These are phyloP conservation scores for Dipodomys stephensi DNA, from an alignment of 2,113 vertebrate genomes.

Conservation along the genomic window DNA sequence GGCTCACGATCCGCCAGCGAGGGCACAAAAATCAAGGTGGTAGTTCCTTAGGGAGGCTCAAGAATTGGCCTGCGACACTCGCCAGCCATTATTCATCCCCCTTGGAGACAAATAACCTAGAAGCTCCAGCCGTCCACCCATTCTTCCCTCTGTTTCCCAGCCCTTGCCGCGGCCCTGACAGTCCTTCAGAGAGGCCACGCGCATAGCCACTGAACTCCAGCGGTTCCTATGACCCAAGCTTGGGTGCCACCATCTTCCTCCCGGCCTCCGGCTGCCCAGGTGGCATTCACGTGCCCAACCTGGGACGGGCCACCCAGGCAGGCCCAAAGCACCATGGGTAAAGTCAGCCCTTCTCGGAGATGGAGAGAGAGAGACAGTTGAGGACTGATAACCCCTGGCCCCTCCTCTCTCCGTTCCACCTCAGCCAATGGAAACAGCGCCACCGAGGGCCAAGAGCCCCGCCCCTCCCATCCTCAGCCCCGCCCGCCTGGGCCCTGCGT, in stretches of 20 bases:
- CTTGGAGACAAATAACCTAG: background rate
- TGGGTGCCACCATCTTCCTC: background rate
- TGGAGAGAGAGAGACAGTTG: background rate
- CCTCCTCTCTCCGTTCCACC: background rate
- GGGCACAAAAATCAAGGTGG: background rate
- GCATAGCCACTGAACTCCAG: background rate
- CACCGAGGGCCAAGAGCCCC: no score
- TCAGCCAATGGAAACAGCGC: background rate
- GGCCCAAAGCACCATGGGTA: background rate
- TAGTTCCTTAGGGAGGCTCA: background rate
- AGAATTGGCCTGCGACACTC: background rate
- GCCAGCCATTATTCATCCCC: background rate
- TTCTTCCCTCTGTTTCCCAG: background rate
- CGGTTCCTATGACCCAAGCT: no score
- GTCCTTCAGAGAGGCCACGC: background rate
- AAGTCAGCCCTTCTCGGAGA: background rate
- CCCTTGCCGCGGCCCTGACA: background rate
- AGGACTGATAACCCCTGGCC: background rate
- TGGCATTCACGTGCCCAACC: background rate
- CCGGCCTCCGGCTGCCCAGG: background rate
- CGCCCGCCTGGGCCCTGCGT: no score
- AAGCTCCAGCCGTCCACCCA: background rate
- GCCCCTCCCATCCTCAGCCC: no score
- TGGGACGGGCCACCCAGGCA: background rate
- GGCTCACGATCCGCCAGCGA: background rate